Evolutionary conservation across 2,797 vertebrate species (phyloP), one percentile per base, ranked within the genome.

Genomic region (Ficedula albicollis): DNA sequence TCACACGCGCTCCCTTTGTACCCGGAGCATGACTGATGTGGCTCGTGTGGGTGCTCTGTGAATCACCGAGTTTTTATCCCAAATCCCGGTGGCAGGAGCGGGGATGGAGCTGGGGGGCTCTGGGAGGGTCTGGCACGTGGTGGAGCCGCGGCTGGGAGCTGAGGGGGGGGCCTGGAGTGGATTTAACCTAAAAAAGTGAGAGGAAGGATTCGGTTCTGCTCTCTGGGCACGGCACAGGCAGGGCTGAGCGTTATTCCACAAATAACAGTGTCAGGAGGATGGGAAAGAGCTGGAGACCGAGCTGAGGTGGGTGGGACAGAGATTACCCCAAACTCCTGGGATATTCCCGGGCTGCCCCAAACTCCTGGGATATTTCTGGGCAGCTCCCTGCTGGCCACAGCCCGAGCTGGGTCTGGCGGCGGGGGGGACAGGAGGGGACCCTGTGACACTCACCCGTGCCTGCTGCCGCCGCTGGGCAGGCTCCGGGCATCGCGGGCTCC

Each of bases 31-130:
- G 93, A 88, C 48, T 84, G 95, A 39, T 67, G 26, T 3, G 87
- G 51, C 86, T 75, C 30, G 84, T 62, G 80, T 74, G 95, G 90
- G 87, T 44, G 88, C 93, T 80, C 60, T 11, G 59, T 95, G 90
- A 97, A 43, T 96, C 89, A 90, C 67, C 3, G 21, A 41, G 93
- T 34, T 67, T 49, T 51, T 29, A 30, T 52, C 84, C 41, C 3
- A 7, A 25, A 58, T 13, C 39, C 11, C 6, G 17, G 49, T 9
- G 75, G 2, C 5, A 5, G 2, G 8, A 56, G 60, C 29, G 39
- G 41, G 36, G 26, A 27, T 2, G 23, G 22, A 12, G 1, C 16
- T 2, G 41, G 51, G 27, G 5, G 11, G 54, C 36, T 10, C 36
- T 0, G 64, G 44, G 34, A 23, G 54, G 38, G 10, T 5, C 51